Evolutionary conservation across 2,888 invertebrate genomes (phyloP).

Genomic region (Neelides folsomi): DNA sequence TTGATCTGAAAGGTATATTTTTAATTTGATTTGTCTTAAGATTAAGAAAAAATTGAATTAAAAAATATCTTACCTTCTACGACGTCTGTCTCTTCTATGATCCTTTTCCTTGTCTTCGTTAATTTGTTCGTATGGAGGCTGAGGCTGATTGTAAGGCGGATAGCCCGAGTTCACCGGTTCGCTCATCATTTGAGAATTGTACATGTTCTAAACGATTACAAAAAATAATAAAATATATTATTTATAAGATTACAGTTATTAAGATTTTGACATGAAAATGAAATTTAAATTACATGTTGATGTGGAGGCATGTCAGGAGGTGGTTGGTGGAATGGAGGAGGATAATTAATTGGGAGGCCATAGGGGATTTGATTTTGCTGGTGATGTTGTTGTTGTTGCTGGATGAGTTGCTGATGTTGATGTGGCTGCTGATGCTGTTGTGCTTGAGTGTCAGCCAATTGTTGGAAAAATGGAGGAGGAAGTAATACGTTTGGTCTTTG

Average conservation of each 20-base stretch:
- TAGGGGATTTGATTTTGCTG: conserved; percentile 16
- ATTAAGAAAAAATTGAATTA: too few species aligned
- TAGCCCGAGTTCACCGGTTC: too few species aligned
- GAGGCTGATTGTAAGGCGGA: too few species aligned
- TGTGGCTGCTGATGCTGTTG: conserved; percentile 13
- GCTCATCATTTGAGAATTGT: conserved; percentile 2
- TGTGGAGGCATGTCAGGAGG: conserved; percentile 17
- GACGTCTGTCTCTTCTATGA: too few species aligned
- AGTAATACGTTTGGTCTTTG: conserved; percentile 16
- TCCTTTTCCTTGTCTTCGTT: too few species aligned
- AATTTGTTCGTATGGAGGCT: too few species aligned
- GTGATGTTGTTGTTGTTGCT: neutral
- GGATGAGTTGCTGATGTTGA: conserved; percentile 5
- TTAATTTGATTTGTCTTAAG: too few species aligned
- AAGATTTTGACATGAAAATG: too few species aligned
- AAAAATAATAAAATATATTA: neutral
- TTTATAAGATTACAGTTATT: too few species aligned
- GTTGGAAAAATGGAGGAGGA: conserved; percentile 30
- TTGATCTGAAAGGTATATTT: conserved; percentile 10
- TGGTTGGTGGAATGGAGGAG: conserved; percentile 2
- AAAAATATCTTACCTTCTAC: too few species aligned
- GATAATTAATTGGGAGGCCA: conserved; percentile 19
- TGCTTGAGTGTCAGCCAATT: conserved; percentile 16
- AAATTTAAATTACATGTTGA: conserved; percentile 4
- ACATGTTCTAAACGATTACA: neutral